Evolutionary conservation across 2,888 invertebrate species (phyloP).

Genomic region (Julus scandinavius): DNA sequence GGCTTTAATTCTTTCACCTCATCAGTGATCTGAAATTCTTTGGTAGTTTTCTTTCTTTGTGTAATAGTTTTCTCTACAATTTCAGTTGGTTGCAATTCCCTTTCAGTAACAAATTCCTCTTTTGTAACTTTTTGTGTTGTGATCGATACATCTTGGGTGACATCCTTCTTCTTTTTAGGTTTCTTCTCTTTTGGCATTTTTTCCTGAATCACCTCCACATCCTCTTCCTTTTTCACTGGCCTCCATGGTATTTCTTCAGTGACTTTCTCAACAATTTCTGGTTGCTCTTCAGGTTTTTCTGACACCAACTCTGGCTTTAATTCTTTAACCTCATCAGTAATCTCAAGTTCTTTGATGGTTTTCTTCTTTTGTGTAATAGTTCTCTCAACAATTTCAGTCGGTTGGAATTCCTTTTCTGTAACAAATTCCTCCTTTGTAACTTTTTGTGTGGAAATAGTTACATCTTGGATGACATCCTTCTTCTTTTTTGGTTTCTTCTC

Average conservation of each 20-base stretch:
- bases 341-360: neutral
- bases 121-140: neutral
- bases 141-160: neutral
- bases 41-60: neutral
- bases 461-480: slow-evolving; percentile 43
- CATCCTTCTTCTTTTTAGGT: slow-evolving; percentile 24
- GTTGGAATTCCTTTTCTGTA: slow-evolving; percentile 40
- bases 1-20: slow-evolving; percentile 7
- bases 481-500: neutral
- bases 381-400: slow-evolving; percentile 12
- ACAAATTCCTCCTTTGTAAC: slow-evolving; percentile 31
- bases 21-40: slow-evolving; percentile 1
- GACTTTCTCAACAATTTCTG: neutral
- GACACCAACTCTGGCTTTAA: slow-evolving; percentile 39
- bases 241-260: slow-evolving; percentile 33
- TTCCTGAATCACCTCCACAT: neutral
- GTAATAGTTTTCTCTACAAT: neutral
- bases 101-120: slow-evolving; percentile 47
- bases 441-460: neutral
- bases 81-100: slow-evolving; percentile 22
- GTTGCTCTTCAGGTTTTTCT: neutral
- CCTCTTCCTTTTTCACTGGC: neutral
- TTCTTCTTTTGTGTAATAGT: neutral
- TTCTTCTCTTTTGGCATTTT: slow-evolving; percentile 16
- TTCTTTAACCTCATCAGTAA: slow-evolving; percentile 52